Evolutionary conservation across 2,797 vertebrate species (phyloP).

Genomic region (Alfaro cultratus): DNA sequence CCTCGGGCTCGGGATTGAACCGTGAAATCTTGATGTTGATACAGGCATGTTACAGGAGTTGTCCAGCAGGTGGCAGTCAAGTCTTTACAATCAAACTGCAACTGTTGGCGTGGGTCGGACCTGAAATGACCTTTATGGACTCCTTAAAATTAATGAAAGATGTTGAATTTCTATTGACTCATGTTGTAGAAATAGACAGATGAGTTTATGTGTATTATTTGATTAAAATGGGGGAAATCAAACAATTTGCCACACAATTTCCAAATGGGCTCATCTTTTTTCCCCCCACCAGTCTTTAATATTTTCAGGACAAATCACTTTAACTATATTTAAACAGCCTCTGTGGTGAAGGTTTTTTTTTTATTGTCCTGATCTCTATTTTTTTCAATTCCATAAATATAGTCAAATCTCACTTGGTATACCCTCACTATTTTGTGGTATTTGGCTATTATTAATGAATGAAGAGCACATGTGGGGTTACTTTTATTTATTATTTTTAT

Average conservation of each 20-base stretch:
- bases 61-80: constrained; percentile 60
- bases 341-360: neutral
- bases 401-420: neutral
- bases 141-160: neutral
- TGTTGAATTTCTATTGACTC: neutral
- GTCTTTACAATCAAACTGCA: neutral
- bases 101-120: neutral
- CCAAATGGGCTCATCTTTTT: neutral
- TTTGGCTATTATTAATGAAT: neutral
- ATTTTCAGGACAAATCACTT: neutral
- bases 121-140: neutral
- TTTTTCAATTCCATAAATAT: neutral
- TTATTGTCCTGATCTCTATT: neutral
- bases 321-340: neutral
- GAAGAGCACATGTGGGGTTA: neutral
- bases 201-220: neutral
- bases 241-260: neutral
- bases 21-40: neutral
- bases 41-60: neutral
- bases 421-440: neutral
- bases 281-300: neutral
- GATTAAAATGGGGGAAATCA: neutral
- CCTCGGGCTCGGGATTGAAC: neutral
- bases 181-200: neutral
- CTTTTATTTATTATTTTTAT: neutral